Evolutionary conservation across 2,797 vertebrate species (phyloP).

Genomic region (Mormyrops boulengeri): DNA sequence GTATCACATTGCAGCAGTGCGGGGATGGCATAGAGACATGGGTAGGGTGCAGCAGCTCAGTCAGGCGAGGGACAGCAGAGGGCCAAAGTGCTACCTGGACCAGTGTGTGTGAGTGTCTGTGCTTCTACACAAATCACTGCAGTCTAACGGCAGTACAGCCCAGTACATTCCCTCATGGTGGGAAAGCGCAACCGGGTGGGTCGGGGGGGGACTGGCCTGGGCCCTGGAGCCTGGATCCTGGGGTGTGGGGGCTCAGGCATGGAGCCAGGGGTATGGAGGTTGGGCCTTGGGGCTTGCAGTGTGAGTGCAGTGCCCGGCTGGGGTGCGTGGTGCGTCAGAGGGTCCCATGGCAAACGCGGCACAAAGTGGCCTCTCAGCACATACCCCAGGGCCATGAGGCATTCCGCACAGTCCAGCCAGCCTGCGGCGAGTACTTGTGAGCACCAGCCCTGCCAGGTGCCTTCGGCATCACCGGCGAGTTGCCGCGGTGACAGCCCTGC

Average conservation of each 20-base stretch:
- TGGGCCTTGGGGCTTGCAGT: background rate
- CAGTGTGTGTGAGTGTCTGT: background rate
- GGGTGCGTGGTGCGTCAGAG: background rate
- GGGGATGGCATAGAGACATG: background rate
- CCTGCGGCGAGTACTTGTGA: background rate
- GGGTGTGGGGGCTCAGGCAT: background rate
- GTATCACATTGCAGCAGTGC: background rate
- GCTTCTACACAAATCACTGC: background rate
- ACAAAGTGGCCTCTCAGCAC: slow-evolving; percentile 1
- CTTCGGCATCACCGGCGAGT: background rate
- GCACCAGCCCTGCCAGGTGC: background rate
- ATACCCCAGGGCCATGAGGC: slow-evolving; percentile 7
- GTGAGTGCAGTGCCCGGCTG: background rate
- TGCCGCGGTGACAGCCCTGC: background rate
- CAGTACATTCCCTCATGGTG: background rate
- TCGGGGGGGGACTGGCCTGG: background rate
- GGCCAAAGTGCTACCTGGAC: background rate
- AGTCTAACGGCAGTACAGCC: background rate
- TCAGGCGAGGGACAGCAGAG: background rate
- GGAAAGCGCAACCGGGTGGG: background rate
- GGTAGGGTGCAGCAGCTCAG: background rate
- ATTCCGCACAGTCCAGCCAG: background rate
- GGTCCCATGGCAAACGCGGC: background rate
- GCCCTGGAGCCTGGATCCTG: background rate
- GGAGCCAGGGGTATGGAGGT: background rate